Percentiles rank a stretch among this genome's conserved stretches.
phyloP scores from a whole-genome alignment of 2,888 invertebrate species.

The Ormia ochracea region DNA sequence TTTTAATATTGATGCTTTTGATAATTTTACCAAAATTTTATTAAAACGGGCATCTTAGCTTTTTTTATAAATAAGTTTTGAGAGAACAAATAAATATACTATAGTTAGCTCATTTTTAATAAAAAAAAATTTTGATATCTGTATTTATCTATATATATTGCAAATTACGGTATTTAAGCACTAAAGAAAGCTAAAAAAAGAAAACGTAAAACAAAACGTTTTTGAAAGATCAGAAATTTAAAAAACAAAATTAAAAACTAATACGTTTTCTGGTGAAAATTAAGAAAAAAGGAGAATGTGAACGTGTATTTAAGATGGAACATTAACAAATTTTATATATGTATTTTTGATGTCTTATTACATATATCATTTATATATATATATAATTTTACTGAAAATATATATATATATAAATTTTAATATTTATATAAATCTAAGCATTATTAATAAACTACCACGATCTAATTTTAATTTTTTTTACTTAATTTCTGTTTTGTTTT shows the following conservation, averaged over 20 bases:
- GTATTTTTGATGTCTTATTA: slow-evolving; percentile 55
- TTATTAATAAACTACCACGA: slow-evolving; percentile 61
- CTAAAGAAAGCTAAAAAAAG: background rate
- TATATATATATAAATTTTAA: slow-evolving; percentile 62
- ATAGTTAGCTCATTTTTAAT: background rate
- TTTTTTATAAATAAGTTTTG: background rate
- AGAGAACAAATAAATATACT: background rate
- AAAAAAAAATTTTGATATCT: slow-evolving; percentile 23
- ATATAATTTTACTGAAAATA: too few species aligned
- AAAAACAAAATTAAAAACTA: slow-evolving; percentile 31
- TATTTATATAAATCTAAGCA: slow-evolving; percentile 62
- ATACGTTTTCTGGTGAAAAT: slow-evolving; percentile 30
- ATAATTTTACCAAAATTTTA: slow-evolving; percentile 26
- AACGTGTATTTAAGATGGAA: slow-evolving; percentile 16
- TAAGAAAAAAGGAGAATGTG: too few species aligned
- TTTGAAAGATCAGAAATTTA: slow-evolving; percentile 32
- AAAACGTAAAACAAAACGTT: slow-evolving; percentile 17
- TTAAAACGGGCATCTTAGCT: background rate
- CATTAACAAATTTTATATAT: slow-evolving; percentile 30
- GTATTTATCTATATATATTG: slow-evolving; percentile 19
- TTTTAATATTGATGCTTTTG: slow-evolving; percentile 4
- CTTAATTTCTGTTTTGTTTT: slow-evolving; percentile 56
- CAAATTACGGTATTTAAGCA: slow-evolving; percentile 6
- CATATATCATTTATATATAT: too few species aligned
- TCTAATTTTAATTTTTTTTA: slow-evolving; percentile 33